Percentiles rank a stretch among this genome's conserved stretches.
Evolutionary conservation across 2,888 invertebrate genomes (phyloP).

Genomic region (Empis livida): DNA sequence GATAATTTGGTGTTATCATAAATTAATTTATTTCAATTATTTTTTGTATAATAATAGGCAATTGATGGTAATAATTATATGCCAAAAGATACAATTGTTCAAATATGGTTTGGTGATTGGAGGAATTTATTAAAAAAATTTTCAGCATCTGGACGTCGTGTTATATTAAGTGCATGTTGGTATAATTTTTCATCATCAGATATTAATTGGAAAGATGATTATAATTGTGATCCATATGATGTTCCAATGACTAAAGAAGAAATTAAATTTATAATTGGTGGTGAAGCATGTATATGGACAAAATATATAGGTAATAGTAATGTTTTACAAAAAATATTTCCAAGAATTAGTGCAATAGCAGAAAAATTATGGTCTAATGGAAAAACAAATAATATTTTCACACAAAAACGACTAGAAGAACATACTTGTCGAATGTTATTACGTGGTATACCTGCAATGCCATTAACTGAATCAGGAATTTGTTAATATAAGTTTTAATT

Average conservation of each 20-base stretch:
- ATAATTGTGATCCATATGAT: conserved; percentile 53
- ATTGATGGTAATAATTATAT: conserved; percentile 37
- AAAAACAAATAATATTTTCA: conserved; percentile 27
- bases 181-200: conserved; percentile 47
- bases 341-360: conserved; percentile 71
- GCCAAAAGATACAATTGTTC: conserved; percentile 54
- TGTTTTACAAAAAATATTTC: conserved; percentile 56
- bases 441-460: conserved; percentile 49
- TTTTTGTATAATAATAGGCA: no score
- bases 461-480: conserved; percentile 48
- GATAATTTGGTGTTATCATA: conserved; percentile 6
- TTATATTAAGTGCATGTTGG: conserved; percentile 73
- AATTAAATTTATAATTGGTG: conserved; percentile 64
- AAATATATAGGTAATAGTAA: conserved; percentile 65
- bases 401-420: conserved; percentile 52
- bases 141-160: conserved; percentile 46
- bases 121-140: conserved; percentile 32
- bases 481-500: no score
- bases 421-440: conserved; percentile 51
- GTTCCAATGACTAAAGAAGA: conserved; percentile 40
- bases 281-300: conserved; percentile 89
- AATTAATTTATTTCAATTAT: conserved; percentile 2
- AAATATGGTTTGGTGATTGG: conserved; percentile 57
- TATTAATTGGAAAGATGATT: conserved; percentile 59
- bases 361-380: conserved; percentile 68